phyloP scores from a whole-genome alignment of 2,113 vertebrate species.

The Scomber colias region DNA sequence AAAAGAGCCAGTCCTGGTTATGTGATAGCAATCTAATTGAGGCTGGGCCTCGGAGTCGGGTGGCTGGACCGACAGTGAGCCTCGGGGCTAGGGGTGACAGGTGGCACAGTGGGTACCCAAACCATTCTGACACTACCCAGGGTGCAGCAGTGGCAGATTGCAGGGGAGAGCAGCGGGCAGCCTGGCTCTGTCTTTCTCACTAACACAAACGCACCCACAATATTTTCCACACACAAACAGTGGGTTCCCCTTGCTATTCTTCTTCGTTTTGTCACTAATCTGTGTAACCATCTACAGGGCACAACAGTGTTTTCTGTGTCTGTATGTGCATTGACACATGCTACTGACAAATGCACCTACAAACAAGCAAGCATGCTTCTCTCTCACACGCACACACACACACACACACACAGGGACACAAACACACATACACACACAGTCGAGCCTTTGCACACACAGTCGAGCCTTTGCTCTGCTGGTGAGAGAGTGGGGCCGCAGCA shows the following conservation, averaged over 20 bases:
- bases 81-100: constrained; percentile 61
- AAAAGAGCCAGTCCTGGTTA: constrained; percentile 44
- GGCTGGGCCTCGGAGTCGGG: constrained; percentile 44
- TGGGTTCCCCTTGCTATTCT: background rate
- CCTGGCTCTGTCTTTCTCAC: constrained; percentile 2
- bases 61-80: constrained; percentile 47
- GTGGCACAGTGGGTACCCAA: constrained; percentile 63
- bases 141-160: constrained; percentile 71
- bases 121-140: constrained; percentile 69
- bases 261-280: constrained; percentile 5
- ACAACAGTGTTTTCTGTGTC: background rate
- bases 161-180: constrained; percentile 41
- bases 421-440: constrained; percentile 31
- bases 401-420: constrained; percentile 19
- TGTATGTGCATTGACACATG: background rate
- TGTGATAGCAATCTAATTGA: constrained; percentile 71
- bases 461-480: constrained; percentile 61
- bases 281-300: background rate
- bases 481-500: constrained; percentile 63
- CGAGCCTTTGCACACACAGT: background rate
- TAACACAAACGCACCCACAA: constrained; percentile 8
- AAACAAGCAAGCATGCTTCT: constrained; percentile 11
- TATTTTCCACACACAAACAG: background rate
- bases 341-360: constrained; percentile 33
- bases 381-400: constrained; percentile 1